Percentiles rank a stretch among this genome's conserved stretches.
These are phyloP conservation scores for Venustoraphidia nigricollis DNA, from an alignment of 2,888 invertebrate species.

Conservation along the genomic window DNA sequence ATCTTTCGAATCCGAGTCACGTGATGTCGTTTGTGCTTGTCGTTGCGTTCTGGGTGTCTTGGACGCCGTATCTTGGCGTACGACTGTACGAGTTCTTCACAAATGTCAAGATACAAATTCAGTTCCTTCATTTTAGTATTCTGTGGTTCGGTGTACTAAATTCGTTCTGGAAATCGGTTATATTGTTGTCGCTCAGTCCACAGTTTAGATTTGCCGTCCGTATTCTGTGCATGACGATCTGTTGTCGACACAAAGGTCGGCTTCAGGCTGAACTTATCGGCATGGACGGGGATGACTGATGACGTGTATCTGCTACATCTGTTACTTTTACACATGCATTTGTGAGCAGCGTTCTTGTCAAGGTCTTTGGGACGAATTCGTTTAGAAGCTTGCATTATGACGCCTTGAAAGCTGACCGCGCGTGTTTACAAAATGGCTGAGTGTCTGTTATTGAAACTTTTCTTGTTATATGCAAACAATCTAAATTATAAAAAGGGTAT, in stretches of 20 bases:
- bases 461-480: no score
- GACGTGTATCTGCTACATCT: constrained; percentile 12
- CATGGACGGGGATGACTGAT: constrained; percentile 73
- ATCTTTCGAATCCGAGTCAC: constrained; percentile 86
- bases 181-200: constrained; percentile 78
- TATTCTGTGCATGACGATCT: constrained; percentile 75
- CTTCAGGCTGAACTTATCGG: constrained; percentile 74
- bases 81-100: constrained; percentile 61
- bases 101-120: constrained; percentile 40
- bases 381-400: no score
- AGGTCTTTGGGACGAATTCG: no score
- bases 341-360: no score
- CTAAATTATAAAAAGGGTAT: no score
- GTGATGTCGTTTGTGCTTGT: constrained; percentile 90
- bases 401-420: no score
- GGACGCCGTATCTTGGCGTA: constrained; percentile 81
- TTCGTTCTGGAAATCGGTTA: constrained; percentile 89
- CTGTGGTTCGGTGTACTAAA: constrained; percentile 92
- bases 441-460: no score
- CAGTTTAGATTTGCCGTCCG: constrained; percentile 82
- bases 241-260: constrained; percentile 72
- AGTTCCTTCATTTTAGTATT: constrained; percentile 79
- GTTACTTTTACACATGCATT: no score
- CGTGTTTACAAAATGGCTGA: no score
- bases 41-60: constrained; percentile 80